These are phyloP conservation scores for Meda fulgida DNA, from an alignment of 2,797 vertebrate species.

Conservation along the genomic window DNA sequence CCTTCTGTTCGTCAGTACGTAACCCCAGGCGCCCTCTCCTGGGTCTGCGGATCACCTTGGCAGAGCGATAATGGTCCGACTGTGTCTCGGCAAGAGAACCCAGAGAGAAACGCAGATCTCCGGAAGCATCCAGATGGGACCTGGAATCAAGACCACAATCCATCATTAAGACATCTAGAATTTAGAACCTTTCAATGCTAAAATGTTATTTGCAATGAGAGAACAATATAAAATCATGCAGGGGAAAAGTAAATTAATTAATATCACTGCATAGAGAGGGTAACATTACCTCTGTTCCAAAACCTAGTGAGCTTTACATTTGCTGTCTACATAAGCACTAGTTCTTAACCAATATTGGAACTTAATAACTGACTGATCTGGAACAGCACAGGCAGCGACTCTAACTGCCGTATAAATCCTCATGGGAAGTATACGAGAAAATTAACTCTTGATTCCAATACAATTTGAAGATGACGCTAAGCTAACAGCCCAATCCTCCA, in stretches of 20 bases:
- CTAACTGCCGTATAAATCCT: background rate
- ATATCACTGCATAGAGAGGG: background rate
- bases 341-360: background rate
- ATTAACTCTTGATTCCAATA: background rate
- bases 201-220: background rate
- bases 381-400: background rate
- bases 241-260: background rate
- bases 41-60: conserved; percentile 92
- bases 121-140: conserved; percentile 91
- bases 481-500: background rate
- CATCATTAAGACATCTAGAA: background rate
- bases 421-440: background rate
- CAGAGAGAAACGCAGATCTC: conserved; percentile 91
- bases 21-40: conserved; percentile 90
- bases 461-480: background rate
- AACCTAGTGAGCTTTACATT: background rate
- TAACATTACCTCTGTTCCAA: background rate
- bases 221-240: background rate
- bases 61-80: conserved; percentile 91
- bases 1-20: conserved; percentile 89
- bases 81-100: conserved; percentile 94
- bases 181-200: background rate
- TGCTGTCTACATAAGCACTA: background rate
- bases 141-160: conserved; percentile 66
- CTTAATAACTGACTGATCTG: background rate